Conservation (phyloP, 2,113 vertebrate genomes). For the Clarias gariepinus region DNA sequence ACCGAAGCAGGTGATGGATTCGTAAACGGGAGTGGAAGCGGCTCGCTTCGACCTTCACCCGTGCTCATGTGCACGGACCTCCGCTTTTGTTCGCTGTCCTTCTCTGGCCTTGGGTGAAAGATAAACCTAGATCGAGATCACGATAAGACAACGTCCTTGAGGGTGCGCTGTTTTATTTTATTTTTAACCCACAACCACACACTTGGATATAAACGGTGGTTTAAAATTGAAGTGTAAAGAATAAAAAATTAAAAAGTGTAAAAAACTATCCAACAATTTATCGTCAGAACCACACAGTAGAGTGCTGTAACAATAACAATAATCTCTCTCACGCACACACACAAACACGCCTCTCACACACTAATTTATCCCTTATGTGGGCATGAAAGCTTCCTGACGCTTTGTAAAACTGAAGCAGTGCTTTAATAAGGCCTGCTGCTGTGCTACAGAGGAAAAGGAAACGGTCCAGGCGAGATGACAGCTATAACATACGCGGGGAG, state of each 20-base stretch:
- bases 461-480: neutral
- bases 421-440: neutral
- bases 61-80: neutral
- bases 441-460: neutral
- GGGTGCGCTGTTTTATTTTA: neutral
- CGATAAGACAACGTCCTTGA: neutral
- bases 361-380: neutral
- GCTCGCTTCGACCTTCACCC: constrained; percentile 21
- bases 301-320: too few species aligned
- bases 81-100: neutral
- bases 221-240: neutral
- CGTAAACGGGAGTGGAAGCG: constrained; percentile 57
- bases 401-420: neutral
- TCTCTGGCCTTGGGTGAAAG: neutral
- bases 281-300: too few species aligned
- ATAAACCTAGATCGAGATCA: neutral
- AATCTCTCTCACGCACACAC: too few species aligned
- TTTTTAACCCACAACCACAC: neutral
- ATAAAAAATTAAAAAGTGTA: neutral
- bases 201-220: neutral
- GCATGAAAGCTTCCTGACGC: neutral
- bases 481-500: neutral
- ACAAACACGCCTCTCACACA: neutral
- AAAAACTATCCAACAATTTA: neutral
- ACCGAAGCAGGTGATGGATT: constrained; percentile 69